Evolutionary conservation across 35 echinoderm and acorn worm species (phyloP).

Genomic region (Ophioderma brevispina): DNA sequence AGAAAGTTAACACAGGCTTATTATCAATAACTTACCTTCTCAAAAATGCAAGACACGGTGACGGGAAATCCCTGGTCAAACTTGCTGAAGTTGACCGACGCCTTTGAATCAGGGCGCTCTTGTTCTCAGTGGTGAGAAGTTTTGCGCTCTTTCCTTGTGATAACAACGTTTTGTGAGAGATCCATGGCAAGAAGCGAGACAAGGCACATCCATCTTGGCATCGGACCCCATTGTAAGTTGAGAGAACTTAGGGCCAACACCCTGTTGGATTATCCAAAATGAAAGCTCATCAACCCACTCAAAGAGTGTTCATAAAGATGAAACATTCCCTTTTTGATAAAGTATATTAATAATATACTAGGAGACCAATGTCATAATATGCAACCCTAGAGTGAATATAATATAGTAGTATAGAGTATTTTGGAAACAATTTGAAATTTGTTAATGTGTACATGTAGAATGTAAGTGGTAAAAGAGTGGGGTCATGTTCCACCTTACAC

Average conservation of each 20-base stretch:
- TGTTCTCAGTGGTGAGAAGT: slow-evolving; percentile 93
- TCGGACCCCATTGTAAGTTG: slow-evolving; percentile 86
- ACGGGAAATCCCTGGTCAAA: slow-evolving; percentile 89
- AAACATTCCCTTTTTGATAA: neutral
- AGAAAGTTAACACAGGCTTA: no score
- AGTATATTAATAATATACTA: neutral
- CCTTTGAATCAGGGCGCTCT: slow-evolving; percentile 96
- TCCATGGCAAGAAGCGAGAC: slow-evolving; percentile 78
- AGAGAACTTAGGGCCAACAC: slow-evolving; percentile 74
- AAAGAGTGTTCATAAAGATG: no score
- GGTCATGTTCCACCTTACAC: no score
- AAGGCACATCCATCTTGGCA: slow-evolving; percentile 77
- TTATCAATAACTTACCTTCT: no score
- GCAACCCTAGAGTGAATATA: no score
- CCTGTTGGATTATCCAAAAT: slow-evolving; percentile 61
- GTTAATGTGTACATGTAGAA: no score
- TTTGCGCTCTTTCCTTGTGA: slow-evolving; percentile 93
- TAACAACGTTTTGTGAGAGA: slow-evolving; percentile 90
- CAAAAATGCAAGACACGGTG: neutral
- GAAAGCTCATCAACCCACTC: no score
- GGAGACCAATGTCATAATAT: neutral
- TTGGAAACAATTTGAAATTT: no score
- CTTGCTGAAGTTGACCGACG: slow-evolving; percentile 97
- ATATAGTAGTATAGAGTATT: no score
- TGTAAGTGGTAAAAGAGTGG: no score